Conservation (phyloP, 2,888 invertebrate genomes). For the Epinotia brunnichana region DNA sequence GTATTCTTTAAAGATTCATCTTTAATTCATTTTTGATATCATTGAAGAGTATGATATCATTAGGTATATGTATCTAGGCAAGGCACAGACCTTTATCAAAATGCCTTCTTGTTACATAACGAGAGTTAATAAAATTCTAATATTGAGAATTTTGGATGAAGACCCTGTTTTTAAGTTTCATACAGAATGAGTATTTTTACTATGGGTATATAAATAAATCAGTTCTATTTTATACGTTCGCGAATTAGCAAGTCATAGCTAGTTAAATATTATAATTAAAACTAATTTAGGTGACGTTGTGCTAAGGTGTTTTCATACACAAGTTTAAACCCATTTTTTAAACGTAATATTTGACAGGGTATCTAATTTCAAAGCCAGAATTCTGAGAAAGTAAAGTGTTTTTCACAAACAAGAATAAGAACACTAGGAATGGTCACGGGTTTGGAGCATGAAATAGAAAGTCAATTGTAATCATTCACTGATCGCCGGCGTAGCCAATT, state of each 20-base stretch:
- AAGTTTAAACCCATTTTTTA: not conserved
- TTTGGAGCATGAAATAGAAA: constrained; percentile 71
- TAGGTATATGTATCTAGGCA: too few relatives aligned
- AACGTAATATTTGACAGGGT: too few relatives aligned
- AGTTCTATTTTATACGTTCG: not conserved
- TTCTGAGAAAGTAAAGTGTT: constrained; percentile 19
- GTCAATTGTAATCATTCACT: constrained; percentile 59
- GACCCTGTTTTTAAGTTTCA: not conserved
- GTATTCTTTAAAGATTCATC: too few relatives aligned
- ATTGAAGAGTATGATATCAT: too few relatives aligned
- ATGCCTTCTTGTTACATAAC: constrained; percentile 22
- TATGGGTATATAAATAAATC: not conserved
- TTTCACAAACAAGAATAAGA: constrained; percentile 18
- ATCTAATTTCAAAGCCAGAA: not conserved
- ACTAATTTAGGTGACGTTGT: not conserved
- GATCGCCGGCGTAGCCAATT: constrained; percentile 43
- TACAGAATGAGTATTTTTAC: not conserved
- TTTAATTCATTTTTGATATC: too few relatives aligned
- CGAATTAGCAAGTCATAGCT: not conserved
- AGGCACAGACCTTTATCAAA: constrained; percentile 34
- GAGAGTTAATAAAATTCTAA: constrained; percentile 41
- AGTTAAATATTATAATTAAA: not conserved
- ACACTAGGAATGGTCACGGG: constrained; percentile 57
- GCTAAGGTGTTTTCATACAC: not conserved
- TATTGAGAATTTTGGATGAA: constrained; percentile 7